Conservation (phyloP, 2,113 vertebrate genomes). For the Oncorhynchus tshawytscha region DNA sequence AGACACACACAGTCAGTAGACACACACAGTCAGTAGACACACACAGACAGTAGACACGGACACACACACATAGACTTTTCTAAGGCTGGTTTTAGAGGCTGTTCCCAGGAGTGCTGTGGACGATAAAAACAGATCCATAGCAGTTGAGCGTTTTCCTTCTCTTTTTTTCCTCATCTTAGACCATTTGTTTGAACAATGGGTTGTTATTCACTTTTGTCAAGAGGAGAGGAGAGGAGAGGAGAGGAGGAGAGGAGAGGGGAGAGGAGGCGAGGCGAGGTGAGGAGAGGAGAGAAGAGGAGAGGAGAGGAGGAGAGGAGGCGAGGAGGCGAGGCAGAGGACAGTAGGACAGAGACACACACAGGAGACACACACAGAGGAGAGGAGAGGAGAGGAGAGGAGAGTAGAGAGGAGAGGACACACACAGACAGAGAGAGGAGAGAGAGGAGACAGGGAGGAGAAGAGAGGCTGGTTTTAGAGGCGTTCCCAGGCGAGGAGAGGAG, state of each 20-base stretch:
- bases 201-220: slow-evolving; percentile 59
- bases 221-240: background rate
- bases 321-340: background rate
- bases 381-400: no score
- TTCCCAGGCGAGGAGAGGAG: no score
- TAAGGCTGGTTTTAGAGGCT: slow-evolving; percentile 32
- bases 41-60: background rate
- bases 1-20: no score
- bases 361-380: no score
- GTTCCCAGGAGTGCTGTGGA: slow-evolving; percentile 43
- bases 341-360: no score
- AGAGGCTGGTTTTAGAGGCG: no score
- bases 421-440: no score
- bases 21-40: background rate
- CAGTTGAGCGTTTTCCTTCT: slow-evolving; percentile 40
- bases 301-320: background rate
- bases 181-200: slow-evolving; percentile 57
- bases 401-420: no score
- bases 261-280: background rate
- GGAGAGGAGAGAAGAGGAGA: background rate
- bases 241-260: background rate
- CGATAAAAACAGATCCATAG: slow-evolving; percentile 55
- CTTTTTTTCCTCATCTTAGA: slow-evolving; percentile 36
- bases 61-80: background rate
- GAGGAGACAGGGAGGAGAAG: no score